phyloP scores from a whole-genome alignment of 2,888 invertebrate species.

The Drosophila emarginata region DNA sequence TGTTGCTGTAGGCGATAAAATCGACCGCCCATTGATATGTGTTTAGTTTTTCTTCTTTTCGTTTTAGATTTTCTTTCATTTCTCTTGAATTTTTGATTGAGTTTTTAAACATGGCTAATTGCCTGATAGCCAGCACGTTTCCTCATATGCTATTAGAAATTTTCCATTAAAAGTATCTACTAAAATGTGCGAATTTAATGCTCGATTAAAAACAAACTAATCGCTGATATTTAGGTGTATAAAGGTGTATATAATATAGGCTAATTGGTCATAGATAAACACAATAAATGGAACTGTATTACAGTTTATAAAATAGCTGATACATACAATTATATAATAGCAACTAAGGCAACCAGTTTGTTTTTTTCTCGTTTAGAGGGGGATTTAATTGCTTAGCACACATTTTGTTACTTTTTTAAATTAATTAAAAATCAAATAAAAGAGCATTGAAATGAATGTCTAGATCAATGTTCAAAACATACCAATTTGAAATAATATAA shows the following conservation, averaged over 20 bases:
- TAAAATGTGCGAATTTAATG: constrained; percentile 21
- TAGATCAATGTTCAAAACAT: no score
- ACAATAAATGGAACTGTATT: constrained; percentile 8
- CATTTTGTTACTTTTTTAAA: background rate
- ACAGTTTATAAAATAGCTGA: background rate
- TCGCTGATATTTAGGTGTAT: constrained; percentile 5
- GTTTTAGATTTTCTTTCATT: background rate
- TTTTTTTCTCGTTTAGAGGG: background rate
- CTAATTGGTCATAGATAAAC: background rate
- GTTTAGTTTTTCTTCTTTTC: constrained; percentile 13
- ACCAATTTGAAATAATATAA: no score
- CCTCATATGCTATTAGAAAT: constrained; percentile 6
- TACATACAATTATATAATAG: background rate
- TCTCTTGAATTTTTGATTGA: constrained; percentile 16
- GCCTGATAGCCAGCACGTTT: constrained; percentile 47
- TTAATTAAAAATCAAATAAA: background rate
- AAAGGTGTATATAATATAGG: constrained; percentile 29
- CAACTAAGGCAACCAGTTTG: background rate
- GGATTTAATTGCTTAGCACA: background rate
- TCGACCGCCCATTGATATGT: constrained; percentile 37
- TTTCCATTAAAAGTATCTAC: constrained; percentile 12
- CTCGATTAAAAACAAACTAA: constrained; percentile 11
- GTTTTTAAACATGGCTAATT: constrained; percentile 47
- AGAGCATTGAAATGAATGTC: no score
- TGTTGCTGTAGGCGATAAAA: constrained; percentile 32